Conservation (phyloP, 2,113 vertebrate genomes). For the Psittacara wagleri region DNA sequence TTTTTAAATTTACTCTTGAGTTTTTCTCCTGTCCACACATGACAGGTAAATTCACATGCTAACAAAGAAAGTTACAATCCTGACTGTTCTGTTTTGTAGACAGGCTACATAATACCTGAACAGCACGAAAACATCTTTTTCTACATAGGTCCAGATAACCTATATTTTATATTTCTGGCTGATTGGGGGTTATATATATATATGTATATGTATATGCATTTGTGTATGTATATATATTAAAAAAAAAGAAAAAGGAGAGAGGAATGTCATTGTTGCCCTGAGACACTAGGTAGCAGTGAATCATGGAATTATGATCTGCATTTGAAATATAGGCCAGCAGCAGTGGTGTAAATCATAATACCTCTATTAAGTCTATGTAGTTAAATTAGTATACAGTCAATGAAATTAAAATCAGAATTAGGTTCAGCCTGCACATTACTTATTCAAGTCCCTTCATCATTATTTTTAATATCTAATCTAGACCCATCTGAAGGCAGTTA, state of each 20-base stretch:
- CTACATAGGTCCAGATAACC: not conserved
- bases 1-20: not conserved
- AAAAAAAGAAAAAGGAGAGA: not conserved
- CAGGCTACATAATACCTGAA: not conserved
- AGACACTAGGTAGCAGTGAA: not conserved
- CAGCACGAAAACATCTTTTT: not conserved
- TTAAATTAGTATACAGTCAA: constrained; percentile 12
- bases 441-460: constrained; percentile 15
- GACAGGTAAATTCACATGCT: not conserved
- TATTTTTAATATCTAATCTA: constrained; percentile 11
- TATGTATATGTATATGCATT: fast-evolving
- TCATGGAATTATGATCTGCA: not conserved
- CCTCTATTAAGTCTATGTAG: not conserved
- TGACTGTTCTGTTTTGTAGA: not conserved
- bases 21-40: not conserved
- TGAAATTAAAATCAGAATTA: constrained; percentile 16
- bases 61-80: not conserved
- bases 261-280: not conserved
- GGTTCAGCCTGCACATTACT: not conserved
- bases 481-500: not conserved
- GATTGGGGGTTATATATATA: not conserved
- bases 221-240: not conserved
- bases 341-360: not conserved
- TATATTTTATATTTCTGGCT: not conserved
- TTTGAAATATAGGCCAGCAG: not conserved